phyloP scores from a whole-genome alignment of 2,888 invertebrate genomes.

The Drosophila subsilvestris region DNA sequence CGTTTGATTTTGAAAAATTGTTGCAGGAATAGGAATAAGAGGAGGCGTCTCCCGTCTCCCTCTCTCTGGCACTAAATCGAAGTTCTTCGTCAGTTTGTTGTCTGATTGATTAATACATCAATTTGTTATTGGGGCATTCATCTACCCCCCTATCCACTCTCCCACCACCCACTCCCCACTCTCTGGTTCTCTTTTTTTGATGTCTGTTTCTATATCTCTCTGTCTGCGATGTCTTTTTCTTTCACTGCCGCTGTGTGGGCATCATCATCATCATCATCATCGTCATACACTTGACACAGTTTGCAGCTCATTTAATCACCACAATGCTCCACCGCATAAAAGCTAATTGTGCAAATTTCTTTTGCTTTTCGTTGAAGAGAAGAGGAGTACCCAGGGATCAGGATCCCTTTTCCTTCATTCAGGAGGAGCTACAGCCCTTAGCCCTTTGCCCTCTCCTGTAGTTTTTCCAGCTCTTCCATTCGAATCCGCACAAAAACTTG shows the following conservation, averaged over 20 bases:
- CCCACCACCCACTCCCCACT: conserved; percentile 1
- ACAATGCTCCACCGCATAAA: conserved; percentile 69
- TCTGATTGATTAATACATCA: conserved; percentile 79
- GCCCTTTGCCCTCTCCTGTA: not conserved
- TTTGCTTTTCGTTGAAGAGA: conserved; percentile 1
- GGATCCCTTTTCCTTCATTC: not conserved
- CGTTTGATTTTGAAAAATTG: conserved; percentile 46
- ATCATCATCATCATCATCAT: conserved; percentile 1
- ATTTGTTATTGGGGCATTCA: conserved; percentile 76
- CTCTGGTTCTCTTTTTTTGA: not conserved
- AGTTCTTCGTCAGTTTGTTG: conserved; percentile 33
- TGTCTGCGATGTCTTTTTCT: conserved; percentile 16
- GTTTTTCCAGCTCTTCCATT: conserved; percentile 2
- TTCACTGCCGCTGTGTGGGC: conserved; percentile 4
- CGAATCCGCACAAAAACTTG: conserved; percentile 36
- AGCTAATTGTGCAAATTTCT: conserved; percentile 77
- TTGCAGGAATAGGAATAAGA: conserved; percentile 6
- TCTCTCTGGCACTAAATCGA: conserved; percentile 26
- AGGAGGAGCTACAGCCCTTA: not conserved
- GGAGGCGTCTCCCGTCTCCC: conserved; percentile 11
- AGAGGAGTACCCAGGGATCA: not conserved
- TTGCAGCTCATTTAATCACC: conserved; percentile 78
- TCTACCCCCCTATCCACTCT: conserved; percentile 2
- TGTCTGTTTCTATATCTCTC: not conserved
- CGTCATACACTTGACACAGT: conserved; percentile 70